Evolutionary conservation across 1,140 invertebrate genomes (phyloP).

Genomic region (Bombus waltoni): DNA sequence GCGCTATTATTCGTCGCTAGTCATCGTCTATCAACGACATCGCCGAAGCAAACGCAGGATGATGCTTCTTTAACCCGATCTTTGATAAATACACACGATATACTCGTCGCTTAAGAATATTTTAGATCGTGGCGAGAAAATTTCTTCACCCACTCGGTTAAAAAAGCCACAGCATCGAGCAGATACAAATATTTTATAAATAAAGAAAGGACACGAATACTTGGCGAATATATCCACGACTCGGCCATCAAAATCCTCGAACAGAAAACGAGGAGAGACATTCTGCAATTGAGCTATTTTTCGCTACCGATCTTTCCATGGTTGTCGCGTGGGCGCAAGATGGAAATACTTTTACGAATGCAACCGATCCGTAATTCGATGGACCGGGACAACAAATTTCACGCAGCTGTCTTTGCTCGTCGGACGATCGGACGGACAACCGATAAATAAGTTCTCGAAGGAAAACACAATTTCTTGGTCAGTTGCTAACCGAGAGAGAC

Average conservation of each 20-base stretch:
- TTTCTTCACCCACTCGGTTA: background rate
- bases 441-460: background rate
- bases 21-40: background rate
- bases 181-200: background rate
- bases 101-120: background rate
- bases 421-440: background rate
- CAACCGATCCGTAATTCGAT: background rate
- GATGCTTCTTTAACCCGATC: background rate
- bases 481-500: slow-evolving; percentile 15
- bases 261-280: background rate
- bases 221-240: background rate
- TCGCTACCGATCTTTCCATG: too few species aligned
- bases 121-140: background rate
- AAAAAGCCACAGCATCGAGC: background rate
- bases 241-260: background rate
- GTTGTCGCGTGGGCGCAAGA: background rate
- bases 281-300: background rate
- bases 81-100: background rate
- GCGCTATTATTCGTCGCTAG: background rate
- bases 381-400: background rate
- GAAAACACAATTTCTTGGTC: background rate
- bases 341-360: background rate
- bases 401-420: background rate
- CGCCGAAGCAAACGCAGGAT: background rate
- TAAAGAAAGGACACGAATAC: background rate